Percentiles rank a stretch among this genome's conserved stretches.
Conservation (phyloP, 1,140 invertebrate genomes). For the Drosophila pallidifrons region DNA sequence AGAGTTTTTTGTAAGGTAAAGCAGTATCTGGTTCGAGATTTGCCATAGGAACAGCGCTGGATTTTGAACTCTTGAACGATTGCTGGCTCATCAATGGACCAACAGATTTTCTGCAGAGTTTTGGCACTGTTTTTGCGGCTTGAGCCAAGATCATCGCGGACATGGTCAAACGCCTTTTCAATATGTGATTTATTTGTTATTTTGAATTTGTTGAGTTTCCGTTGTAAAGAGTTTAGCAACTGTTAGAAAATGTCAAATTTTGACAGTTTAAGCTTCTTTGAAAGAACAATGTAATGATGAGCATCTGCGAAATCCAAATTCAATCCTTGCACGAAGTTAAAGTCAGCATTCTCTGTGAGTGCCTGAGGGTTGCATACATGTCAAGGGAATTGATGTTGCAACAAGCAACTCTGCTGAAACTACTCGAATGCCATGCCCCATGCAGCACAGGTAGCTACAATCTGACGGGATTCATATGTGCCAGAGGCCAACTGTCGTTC, state of each 20-base stretch:
- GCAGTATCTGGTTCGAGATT: constrained; percentile 92
- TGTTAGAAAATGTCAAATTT: too few relatives aligned
- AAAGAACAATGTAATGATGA: too few relatives aligned
- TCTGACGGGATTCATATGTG: constrained; percentile 46
- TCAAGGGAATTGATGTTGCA: constrained; percentile 65
- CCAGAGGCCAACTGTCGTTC: constrained; percentile 57
- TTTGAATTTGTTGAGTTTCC: too few relatives aligned
- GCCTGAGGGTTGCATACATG: constrained; percentile 8
- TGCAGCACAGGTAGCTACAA: not conserved
- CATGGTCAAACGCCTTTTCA: constrained; percentile 6
- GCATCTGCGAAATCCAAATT: too few relatives aligned
- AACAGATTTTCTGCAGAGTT: constrained; percentile 19
- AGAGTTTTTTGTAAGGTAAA: constrained; percentile 95
- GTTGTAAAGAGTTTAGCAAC: too few relatives aligned
- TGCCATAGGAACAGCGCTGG: constrained; percentile 93
- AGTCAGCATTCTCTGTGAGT: too few relatives aligned
- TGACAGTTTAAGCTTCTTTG: too few relatives aligned
- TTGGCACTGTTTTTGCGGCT: not conserved
- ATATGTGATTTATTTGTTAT: not conserved
- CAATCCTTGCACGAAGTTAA: too few relatives aligned
- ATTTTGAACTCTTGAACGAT: constrained; percentile 24
- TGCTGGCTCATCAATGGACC: constrained; percentile 34
- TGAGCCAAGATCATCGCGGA: not conserved
- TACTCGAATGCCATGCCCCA: constrained; percentile 5
- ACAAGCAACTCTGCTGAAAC: constrained; percentile 48